Base-by-base conservation (phyloP, 2,797 vertebrate species). In the Diceros bicornis region DNA sequence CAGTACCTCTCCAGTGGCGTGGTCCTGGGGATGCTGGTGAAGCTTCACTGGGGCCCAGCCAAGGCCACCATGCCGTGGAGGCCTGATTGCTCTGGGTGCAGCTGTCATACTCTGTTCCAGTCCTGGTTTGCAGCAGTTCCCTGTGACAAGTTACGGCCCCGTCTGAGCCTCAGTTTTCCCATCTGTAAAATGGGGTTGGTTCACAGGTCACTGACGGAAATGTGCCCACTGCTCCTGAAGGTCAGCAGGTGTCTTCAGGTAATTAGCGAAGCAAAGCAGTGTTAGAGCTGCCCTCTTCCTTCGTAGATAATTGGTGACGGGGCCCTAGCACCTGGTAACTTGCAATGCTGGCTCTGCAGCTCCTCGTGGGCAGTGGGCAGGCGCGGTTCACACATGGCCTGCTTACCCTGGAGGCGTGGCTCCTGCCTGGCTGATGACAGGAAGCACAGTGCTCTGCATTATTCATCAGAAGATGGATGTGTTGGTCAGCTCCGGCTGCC, bases 81-180 rank as follows among this genome's bases (percentile, higher is more conserved):
- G 6, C n/a, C 82, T 0, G 5, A 20, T 21, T 66, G 66, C 55
- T 27, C n/a, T 27, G 21, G 71, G 34, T 37, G 37, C 41, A 17
- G 11, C 44, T 47, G 14, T n/a, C 66, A 21, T 0, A 1, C 8
- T 74, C 21, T 5, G 1, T 61, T 34, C 50, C 25, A 0, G 3
- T 17, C 27, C 12, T 17, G 12, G 47, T 14, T 34, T 34, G 20
- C 0, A 18, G 34, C 25, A 57, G 0, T 4, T 18, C 64, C 21
- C 64, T 0, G 0, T 0, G 17, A 72, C 34, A 6, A 12, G 57
- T 59, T 27, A 13, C 8, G 29, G 66, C 2, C 32, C 32, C n/a
- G 6, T 29, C 11, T 14, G 13, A 91, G 34, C 59, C 18, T 32
- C 0, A 6, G 16, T 27, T 85, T 93, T 68, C 32, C 52, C 75